A percentile compares a stretch with the other conserved stretches of the same genome.
These are phyloP conservation scores for Meliscaeva auricollis DNA, from an alignment of 2,888 invertebrate species.

Conservation along the genomic window DNA sequence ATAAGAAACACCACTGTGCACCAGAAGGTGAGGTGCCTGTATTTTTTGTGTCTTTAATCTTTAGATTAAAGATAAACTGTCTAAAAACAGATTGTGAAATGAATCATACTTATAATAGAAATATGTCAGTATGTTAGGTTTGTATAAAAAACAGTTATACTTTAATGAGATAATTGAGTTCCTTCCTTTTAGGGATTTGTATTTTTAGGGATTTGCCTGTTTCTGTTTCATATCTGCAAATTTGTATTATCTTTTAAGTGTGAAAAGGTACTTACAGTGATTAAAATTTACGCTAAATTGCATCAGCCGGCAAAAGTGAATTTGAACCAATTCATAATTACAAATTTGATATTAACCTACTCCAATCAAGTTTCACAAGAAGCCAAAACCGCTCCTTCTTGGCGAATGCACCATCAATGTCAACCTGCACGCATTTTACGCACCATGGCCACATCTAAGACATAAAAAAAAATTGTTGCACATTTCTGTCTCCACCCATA, in stretches of 20 bases:
- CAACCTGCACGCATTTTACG: constrained; percentile 60
- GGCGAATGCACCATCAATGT: constrained; percentile 37
- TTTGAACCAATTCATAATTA: constrained; percentile 26
- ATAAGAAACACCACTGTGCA: too few relatives aligned
- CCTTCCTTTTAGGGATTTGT: too few relatives aligned
- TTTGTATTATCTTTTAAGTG: neutral
- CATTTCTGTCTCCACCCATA: constrained; percentile 47
- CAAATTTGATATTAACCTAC: constrained; percentile 49
- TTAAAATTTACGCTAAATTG: constrained; percentile 48
- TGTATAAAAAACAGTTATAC: too few relatives aligned
- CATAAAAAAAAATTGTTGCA: constrained; percentile 9
- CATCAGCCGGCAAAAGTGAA: constrained; percentile 43
- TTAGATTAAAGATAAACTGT: too few relatives aligned
- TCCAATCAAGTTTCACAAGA: constrained; percentile 39
- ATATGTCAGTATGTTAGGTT: too few relatives aligned
- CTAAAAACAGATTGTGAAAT: too few relatives aligned
- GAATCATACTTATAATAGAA: too few relatives aligned
- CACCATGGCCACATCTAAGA: constrained; percentile 27
- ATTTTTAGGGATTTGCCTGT: neutral
- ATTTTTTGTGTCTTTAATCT: too few relatives aligned
- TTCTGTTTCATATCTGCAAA: neutral
- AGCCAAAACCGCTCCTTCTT: constrained; percentile 46
- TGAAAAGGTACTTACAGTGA: neutral
- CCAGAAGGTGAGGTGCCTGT: too few relatives aligned
- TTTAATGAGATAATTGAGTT: too few relatives aligned